Evolutionary conservation across 2,113 vertebrate genomes (phyloP), one percentile per base, ranked within the genome.

Genomic region (Chaenogobius annularis): DNA sequence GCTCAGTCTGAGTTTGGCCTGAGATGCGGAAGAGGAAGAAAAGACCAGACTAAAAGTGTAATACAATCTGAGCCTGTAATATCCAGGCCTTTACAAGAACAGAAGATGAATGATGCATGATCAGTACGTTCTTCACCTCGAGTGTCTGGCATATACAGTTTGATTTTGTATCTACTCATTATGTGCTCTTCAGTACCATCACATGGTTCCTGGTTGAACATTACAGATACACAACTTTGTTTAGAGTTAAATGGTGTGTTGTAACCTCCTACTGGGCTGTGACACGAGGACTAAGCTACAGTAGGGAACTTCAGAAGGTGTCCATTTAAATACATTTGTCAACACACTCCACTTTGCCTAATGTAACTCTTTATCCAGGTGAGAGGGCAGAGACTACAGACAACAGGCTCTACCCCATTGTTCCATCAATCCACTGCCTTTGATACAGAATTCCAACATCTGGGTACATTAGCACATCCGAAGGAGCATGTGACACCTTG

Each of bases 381-480:
- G 56, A 92, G 89, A 92, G 93, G 93, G 95, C 94, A 94, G 94
- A 92, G 94, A 95, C 92, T 93, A 92, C 95, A 95, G 93, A 93
- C 93, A 89, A 31, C 90, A 81, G 92, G 93, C 92, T 92, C 93
- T 3, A 91, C 94, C 94, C 92, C 93, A 89, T 93, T 94, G 95
- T 96, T 95, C 95, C 90, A 93, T 89, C 92, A 91, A 95, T 96
- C 94, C 94, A 91, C 92, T 91, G 50, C 94, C 94, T 93, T 95
- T 96, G 95, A 97, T 96, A 96, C 94, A 94, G 70, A 96, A 96
- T 96, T 95, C 95, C 93, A 96, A 95, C 96, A 95, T 96, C 95
- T 94, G 94, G 94, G 94, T 95, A 96, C 97, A 97, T 96, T 95
- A 96, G 94, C 94, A 94, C 94, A 95, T 95, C 95, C 95, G 94